Conservation (phyloP, 2,113 vertebrate genomes). For the Diadophis punctatus region DNA sequence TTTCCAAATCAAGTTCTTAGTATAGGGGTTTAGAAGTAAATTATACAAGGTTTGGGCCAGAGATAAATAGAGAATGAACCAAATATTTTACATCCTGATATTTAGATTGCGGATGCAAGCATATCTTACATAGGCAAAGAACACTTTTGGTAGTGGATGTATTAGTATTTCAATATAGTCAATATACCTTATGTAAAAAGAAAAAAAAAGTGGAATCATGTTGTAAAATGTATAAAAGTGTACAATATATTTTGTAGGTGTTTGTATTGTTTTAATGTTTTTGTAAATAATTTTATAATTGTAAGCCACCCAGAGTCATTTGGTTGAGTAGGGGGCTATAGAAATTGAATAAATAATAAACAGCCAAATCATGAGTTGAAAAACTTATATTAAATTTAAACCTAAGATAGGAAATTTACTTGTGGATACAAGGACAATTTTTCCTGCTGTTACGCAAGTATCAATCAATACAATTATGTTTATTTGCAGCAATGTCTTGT, state of each 20-base stretch:
- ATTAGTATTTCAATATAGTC: neutral
- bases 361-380: neutral
- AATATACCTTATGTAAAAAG: neutral
- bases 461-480: neutral
- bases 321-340: neutral
- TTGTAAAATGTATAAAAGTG: neutral
- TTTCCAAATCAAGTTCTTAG: neutral
- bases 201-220: neutral
- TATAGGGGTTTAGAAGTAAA: neutral
- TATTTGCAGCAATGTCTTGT: neutral
- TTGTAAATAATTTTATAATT: neutral
- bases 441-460: neutral
- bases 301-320: neutral
- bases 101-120: neutral
- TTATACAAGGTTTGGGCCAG: neutral
- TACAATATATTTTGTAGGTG: neutral
- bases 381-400: slow-evolving; percentile 2
- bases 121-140: neutral
- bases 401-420: slow-evolving; percentile 12
- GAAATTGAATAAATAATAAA: neutral
- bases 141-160: slow-evolving; percentile 1
- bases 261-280: neutral
- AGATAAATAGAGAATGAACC: slow-evolving; percentile 14
- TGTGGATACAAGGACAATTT: neutral
- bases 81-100: slow-evolving; percentile 6